Evolutionary conservation across 2,797 vertebrate species (phyloP).

Genomic region (Xyrichtys novacula): DNA sequence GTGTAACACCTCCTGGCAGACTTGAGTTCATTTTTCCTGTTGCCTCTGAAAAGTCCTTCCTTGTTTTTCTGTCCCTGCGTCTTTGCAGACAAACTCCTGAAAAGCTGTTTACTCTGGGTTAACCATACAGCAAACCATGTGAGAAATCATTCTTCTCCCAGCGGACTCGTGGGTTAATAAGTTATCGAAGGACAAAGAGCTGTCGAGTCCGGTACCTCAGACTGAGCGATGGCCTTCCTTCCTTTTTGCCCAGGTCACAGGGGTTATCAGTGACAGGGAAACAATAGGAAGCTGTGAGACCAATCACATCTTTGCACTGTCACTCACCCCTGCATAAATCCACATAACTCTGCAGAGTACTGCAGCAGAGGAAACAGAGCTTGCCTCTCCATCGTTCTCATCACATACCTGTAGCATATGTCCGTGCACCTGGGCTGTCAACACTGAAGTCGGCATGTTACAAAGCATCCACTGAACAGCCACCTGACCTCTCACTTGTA

Average conservation of each 20-base stretch:
- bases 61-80: conserved; percentile 8
- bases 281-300: conserved; percentile 83
- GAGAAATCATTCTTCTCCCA: conserved; percentile 75
- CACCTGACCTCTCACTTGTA: conserved; percentile 54
- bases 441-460: conserved; percentile 57
- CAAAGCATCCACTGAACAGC: conserved; percentile 44
- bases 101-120: conserved; percentile 82
- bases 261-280: conserved; percentile 83
- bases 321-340: conserved; percentile 74
- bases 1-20: conserved; percentile 5
- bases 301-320: conserved; percentile 64
- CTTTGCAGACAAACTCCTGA: conserved; percentile 40
- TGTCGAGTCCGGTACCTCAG: conserved; percentile 73
- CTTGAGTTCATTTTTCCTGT: conserved; percentile 25
- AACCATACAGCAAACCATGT: conserved; percentile 77
- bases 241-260: conserved; percentile 68
- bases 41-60: conserved; percentile 35
- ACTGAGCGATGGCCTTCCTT: conserved; percentile 77
- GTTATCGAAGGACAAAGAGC: conserved; percentile 84
- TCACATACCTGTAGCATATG: conserved; percentile 54
- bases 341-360: conserved; percentile 46
- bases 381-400: conserved; percentile 34
- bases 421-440: conserved; percentile 68
- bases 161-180: conserved; percentile 84
- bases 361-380: conserved; percentile 51